Evolutionary conservation across 2,888 invertebrate genomes (phyloP).

Genomic region (Druceiella hillmani): DNA sequence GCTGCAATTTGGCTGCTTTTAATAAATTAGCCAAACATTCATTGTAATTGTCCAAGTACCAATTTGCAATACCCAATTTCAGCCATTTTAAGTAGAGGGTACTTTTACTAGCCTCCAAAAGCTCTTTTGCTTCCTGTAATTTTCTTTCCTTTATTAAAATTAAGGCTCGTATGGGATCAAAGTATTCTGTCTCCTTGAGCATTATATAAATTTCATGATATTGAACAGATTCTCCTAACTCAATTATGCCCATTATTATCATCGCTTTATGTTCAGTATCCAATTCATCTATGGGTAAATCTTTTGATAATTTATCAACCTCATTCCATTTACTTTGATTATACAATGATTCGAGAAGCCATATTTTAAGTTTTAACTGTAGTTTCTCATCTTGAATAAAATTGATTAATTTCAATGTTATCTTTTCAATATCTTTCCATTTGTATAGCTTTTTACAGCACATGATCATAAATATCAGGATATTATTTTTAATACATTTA

Average conservation of each 20-base stretch:
- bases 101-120: conserved; percentile 39
- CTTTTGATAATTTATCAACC: conserved; percentile 37
- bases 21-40: conserved; percentile 59
- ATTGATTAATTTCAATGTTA: conserved; percentile 37
- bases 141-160: conserved; percentile 44
- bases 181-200: conserved; percentile 32
- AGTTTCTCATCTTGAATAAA: conserved; percentile 35
- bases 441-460: conserved; percentile 41
- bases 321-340: conserved; percentile 50
- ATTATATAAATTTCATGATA: conserved; percentile 31
- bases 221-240: conserved; percentile 32
- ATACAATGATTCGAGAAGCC: conserved; percentile 34
- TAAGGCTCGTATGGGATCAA: conserved; percentile 45
- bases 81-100: conserved; percentile 50
- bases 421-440: conserved; percentile 40
- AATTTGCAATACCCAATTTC: conserved; percentile 56
- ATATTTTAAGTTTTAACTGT: conserved; percentile 31
- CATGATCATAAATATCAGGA: conserved; percentile 37
- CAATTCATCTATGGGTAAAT: conserved; percentile 31
- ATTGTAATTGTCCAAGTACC: conserved; percentile 52
- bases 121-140: conserved; percentile 49
- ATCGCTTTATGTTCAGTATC: conserved; percentile 31
- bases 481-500: conserved; percentile 35
- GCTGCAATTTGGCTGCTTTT: conserved; percentile 66
- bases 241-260: conserved; percentile 39